These are phyloP conservation scores for Barypeithes pellucidus DNA, from an alignment of 2,888 invertebrate species.

Conservation along the genomic window DNA sequence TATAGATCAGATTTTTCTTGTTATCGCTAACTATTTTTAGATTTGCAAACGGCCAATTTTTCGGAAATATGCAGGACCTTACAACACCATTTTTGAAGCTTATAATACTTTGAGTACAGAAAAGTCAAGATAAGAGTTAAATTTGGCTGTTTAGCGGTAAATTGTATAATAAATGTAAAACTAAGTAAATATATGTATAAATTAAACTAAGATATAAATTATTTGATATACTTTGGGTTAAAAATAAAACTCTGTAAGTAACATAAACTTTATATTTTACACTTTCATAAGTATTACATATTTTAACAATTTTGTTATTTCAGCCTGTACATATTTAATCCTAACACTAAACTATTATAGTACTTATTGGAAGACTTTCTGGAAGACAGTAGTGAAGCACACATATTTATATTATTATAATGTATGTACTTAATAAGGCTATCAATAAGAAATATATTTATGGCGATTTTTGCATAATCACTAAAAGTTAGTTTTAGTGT, in stretches of 20 bases:
- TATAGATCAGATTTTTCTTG: too few species aligned
- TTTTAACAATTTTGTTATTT: background rate
- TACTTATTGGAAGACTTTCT: constrained; percentile 55
- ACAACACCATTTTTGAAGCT: too few species aligned
- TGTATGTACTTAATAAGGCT: background rate
- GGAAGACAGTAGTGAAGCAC: constrained; percentile 51
- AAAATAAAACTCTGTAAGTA: background rate
- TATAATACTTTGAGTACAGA: too few species aligned
- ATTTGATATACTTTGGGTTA: background rate
- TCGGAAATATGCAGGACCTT: too few species aligned
- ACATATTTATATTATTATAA: background rate
- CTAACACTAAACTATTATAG: constrained; percentile 17
- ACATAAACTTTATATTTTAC: background rate
- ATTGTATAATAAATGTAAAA: too few species aligned
- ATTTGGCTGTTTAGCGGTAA: too few species aligned
- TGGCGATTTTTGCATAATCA: background rate
- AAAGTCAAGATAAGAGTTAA: too few species aligned
- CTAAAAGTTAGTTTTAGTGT: too few species aligned
- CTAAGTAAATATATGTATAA: too few species aligned
- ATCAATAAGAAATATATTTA: constrained; percentile 6
- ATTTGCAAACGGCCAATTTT: too few species aligned
- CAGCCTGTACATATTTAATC: constrained; percentile 1
- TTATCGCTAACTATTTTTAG: too few species aligned
- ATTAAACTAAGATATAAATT: too few species aligned
- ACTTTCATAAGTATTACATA: background rate